These are phyloP conservation scores for Exocentrus adspersus DNA, from an alignment of 2,888 invertebrate genomes.

Conservation along the genomic window DNA sequence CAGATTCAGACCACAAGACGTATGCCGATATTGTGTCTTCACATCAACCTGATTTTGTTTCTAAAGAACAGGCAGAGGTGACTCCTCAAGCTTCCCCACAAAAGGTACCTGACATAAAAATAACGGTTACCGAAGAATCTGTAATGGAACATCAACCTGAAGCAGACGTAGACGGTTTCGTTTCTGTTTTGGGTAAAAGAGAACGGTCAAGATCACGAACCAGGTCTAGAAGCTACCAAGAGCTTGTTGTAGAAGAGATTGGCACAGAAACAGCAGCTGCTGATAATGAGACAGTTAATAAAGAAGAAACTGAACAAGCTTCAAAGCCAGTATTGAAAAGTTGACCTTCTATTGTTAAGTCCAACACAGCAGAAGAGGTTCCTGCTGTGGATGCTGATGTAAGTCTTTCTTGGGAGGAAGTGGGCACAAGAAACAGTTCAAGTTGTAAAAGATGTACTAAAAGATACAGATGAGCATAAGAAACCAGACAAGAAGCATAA, in stretches of 20 bases:
- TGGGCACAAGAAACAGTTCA: background rate
- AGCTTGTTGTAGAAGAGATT: background rate
- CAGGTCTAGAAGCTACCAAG: slow-evolving; percentile 35
- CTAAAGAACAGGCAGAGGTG: slow-evolving; percentile 14
- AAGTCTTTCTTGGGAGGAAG: background rate
- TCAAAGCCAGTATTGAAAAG: slow-evolving; percentile 25
- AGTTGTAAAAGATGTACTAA: background rate
- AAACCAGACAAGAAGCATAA: slow-evolving; percentile 17
- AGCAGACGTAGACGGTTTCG: slow-evolving; percentile 53
- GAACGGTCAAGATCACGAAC: slow-evolving; percentile 54
- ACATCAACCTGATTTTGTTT: slow-evolving; percentile 22
- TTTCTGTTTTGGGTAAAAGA: slow-evolving; percentile 47
- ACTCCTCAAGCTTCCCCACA: slow-evolving; percentile 12
- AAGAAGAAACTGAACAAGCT: slow-evolving; percentile 15
- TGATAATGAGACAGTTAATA: background rate
- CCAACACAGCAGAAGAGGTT: slow-evolving; percentile 7
- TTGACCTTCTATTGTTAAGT: slow-evolving; percentile 42
- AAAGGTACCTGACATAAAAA: slow-evolving; percentile 38
- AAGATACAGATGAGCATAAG: background rate
- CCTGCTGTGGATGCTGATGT: background rate
- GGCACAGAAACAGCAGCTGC: background rate
- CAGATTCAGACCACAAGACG: slow-evolving; percentile 23
- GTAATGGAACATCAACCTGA: slow-evolving; percentile 33
- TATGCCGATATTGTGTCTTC: slow-evolving; percentile 37
- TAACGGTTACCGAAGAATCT: slow-evolving; percentile 39